phyloP scores from a whole-genome alignment of 2,888 invertebrate species.

The Leptopterna dolabrata region DNA sequence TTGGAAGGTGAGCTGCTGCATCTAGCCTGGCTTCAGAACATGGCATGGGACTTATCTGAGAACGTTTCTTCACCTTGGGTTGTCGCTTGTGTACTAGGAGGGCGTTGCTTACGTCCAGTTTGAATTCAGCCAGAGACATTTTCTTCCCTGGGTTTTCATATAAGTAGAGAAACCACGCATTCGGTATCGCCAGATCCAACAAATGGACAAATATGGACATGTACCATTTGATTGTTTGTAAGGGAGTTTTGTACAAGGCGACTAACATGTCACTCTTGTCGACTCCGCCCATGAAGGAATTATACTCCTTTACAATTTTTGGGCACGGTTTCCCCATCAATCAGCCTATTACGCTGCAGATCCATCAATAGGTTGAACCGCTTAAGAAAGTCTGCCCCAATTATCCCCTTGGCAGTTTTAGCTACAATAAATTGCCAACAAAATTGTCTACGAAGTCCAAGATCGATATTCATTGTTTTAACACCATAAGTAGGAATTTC shows the following conservation, averaged over 20 bases:
- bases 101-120: neutral
- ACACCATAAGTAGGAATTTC: too few species aligned
- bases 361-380: too few species aligned
- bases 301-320: slow-evolving; percentile 30
- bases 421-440: too few species aligned
- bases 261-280: too few species aligned
- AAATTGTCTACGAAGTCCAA: neutral
- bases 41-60: neutral
- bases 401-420: too few species aligned
- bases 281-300: neutral
- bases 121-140: neutral
- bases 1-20: neutral
- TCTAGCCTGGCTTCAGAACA: neutral
- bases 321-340: too few species aligned
- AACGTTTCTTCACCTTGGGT: neutral
- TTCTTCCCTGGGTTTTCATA: neutral
- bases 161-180: neutral
- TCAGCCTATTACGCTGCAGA: too few species aligned
- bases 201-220: too few species aligned
- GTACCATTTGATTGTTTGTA: too few species aligned
- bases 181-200: too few species aligned
- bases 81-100: neutral
- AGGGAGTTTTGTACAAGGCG: neutral
- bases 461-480: too few species aligned
- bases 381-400: too few species aligned